Evolutionary conservation across 2,113 vertebrate genomes (phyloP).

Genomic region (Camelus bactrianus): DNA sequence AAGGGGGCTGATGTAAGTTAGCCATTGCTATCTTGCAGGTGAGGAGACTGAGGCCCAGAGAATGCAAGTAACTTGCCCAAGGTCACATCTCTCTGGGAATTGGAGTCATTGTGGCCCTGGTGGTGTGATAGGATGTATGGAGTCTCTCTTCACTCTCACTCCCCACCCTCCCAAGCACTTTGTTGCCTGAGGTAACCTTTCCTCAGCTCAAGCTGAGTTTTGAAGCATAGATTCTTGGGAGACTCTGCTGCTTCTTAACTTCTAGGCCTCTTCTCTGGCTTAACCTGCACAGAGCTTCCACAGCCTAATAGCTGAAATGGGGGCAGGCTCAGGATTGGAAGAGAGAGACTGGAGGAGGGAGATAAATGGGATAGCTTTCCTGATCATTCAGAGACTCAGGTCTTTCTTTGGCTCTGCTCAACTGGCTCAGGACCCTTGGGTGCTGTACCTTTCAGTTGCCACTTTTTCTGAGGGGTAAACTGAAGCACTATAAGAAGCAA

Average conservation of each 20-base stretch:
- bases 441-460: not conserved
- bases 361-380: not conserved
- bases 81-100: not conserved
- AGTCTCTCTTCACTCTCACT: not conserved
- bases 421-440: not conserved
- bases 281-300: not conserved
- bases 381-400: not conserved
- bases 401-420: not conserved
- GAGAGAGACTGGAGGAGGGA: not conserved
- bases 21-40: not conserved
- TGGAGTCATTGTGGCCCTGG: not conserved
- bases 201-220: not conserved
- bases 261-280: not conserved
- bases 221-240: not conserved
- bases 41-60: not conserved
- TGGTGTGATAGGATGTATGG: not conserved
- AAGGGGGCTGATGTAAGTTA: not conserved
- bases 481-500: not conserved
- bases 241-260: not conserved
- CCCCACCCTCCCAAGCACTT: not conserved
- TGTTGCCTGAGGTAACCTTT: not conserved
- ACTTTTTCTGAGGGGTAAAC: not conserved
- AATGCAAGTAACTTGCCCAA: not conserved
- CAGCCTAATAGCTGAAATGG: not conserved
- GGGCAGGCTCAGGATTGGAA: not conserved